Percentiles rank a stretch among this genome's conserved stretches.
Conservation (phyloP, 2,113 vertebrate genomes). For the Sylvicapra grimmia region DNA sequence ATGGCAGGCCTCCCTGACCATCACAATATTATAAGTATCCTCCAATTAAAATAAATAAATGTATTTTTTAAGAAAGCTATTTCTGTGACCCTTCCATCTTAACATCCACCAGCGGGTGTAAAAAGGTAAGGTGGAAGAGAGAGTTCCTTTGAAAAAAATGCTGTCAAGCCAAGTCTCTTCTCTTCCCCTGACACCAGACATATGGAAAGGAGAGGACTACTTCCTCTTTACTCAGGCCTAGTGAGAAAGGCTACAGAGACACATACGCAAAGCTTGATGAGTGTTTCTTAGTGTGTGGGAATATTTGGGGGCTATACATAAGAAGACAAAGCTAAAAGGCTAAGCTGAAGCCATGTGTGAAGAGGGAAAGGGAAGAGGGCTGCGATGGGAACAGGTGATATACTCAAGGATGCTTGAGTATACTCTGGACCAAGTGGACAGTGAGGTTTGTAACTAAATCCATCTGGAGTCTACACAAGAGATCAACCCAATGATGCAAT, state of each 20-base stretch:
- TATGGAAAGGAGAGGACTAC: background rate
- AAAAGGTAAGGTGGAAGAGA: background rate
- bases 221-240: background rate
- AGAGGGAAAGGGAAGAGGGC: background rate
- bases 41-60: background rate
- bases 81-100: background rate
- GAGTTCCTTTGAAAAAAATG: background rate
- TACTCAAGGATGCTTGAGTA: background rate
- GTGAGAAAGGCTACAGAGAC: background rate
- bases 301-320: background rate
- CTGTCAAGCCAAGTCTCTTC: background rate
- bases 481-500: background rate
- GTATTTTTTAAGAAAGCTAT: background rate
- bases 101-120: background rate
- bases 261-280: background rate
- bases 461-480: background rate
- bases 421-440: background rate
- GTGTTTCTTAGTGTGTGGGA: background rate
- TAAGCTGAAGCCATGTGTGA: background rate
- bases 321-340: background rate
- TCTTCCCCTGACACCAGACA: background rate
- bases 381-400: background rate
- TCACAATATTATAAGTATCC: background rate
- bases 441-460: background rate
- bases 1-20: background rate